Base-by-base conservation (phyloP, 2,113 vertebrate genomes). In the Irena cyanogastra region DNA sequence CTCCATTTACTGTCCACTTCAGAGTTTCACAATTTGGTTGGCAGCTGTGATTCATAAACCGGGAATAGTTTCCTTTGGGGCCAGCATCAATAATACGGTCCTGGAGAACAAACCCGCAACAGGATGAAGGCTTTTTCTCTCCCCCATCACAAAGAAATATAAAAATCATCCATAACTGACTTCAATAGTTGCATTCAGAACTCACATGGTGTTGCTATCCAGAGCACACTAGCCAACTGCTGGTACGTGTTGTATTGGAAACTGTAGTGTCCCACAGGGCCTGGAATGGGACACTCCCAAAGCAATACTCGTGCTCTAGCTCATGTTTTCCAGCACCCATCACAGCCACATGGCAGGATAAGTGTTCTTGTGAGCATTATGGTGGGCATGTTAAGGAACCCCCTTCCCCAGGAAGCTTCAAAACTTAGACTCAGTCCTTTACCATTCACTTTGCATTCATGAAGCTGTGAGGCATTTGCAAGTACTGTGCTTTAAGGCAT, bases 31-130 rank as follows among this genome's bases (percentile, higher is more conserved):
- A 99, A 97, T 99, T 99, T 94, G 99, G 99, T 96, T 99, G 99
- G 93, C 99, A 99, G 98, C 99, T 99, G 98, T 99, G 99, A 93
- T 99, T 99, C 99, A 99, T 99, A 94, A 99, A 99, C 64, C 99
- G 98, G 8, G 99, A 99, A 80, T 99, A 99, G 98, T 99, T 99
- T 41, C 99, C 99, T 97, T 99, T 99, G 42, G 99, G 99, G 14
- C 99, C 99, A 4, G 99, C 99, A 13, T 99, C 99, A 11, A 99
- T 99, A 77, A 99, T 99, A 4, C 99, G 99, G 94, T 99, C 99
- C 99, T 99, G 91, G 16, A 78, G 90, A 86, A 53, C 8, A 88
- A 66, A 81, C 11, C 47, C 69, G 35, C 28, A 35, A 83, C 6
- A 81, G 52, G 61, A 61, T 77, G 21, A 89, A 71, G 47, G 42